phyloP scores from a whole-genome alignment of 2,113 vertebrate species.

The Panurus biarmicus region DNA sequence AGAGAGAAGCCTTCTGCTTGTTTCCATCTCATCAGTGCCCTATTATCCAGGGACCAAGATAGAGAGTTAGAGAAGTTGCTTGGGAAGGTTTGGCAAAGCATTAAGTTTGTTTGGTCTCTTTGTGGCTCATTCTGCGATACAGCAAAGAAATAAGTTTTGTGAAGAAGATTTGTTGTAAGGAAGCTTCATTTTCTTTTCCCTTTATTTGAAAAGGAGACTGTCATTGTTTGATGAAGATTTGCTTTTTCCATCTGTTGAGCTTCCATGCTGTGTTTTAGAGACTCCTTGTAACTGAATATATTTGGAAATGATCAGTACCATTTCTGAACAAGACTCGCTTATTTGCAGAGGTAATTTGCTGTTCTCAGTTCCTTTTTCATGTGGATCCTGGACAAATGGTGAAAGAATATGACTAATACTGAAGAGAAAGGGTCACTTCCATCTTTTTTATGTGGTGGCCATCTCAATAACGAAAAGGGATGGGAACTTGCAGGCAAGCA shows the following conservation, averaged over 20 bases:
- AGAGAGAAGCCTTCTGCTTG: slow-evolving; percentile 6
- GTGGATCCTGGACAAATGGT: background rate
- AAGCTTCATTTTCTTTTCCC: background rate
- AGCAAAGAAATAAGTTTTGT: background rate
- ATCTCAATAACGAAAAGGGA: slow-evolving; percentile 36
- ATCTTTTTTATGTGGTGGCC: background rate
- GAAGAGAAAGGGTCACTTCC: slow-evolving; percentile 7
- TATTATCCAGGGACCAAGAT: background rate
- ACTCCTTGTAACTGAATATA: slow-evolving; percentile 1
- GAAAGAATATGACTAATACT: background rate
- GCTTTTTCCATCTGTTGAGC: background rate
- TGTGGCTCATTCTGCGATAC: background rate
- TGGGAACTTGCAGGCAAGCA: slow-evolving; percentile 17
- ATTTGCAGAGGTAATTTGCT: slow-evolving; percentile 38
- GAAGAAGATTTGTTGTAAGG: background rate
- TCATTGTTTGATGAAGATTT: slow-evolving; percentile 5
- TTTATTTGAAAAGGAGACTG: background rate
- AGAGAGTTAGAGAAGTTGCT: background rate
- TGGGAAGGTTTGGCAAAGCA: background rate
- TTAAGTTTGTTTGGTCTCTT: background rate
- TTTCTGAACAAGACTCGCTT: background rate
- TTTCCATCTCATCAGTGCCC: background rate
- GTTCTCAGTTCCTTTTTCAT: background rate
- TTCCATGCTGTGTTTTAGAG: slow-evolving; percentile 30
- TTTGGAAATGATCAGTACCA: background rate